Conservation (phyloP, 1,140 invertebrate species). For the Drosophila santomea region DNA sequence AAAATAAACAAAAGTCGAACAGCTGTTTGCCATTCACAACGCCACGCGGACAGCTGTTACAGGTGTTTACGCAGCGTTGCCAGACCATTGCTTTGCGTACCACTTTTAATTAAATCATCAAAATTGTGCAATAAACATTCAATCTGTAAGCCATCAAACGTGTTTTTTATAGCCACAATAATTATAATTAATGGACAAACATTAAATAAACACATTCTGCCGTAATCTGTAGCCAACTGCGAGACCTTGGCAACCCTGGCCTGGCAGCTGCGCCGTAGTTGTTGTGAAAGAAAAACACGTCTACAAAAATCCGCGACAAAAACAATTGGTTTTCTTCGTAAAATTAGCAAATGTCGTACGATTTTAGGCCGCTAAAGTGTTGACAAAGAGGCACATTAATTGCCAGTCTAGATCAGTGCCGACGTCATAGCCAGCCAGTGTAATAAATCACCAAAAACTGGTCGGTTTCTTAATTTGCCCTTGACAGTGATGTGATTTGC, state of each 20-base stretch:
- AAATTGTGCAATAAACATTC: conserved; percentile 11
- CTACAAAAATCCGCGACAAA: conserved; percentile 50
- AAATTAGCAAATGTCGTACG: conserved; percentile 49
- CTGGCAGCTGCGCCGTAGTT: conserved; percentile 62
- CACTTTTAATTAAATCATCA: conserved; percentile 9
- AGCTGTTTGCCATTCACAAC: conserved; percentile 23
- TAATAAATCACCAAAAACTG: conserved; percentile 17
- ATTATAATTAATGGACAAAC: conserved; percentile 14
- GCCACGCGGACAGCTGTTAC: conserved; percentile 23
- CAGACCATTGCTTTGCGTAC: background rate
- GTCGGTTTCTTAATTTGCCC: conserved; percentile 68
- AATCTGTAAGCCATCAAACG: background rate
- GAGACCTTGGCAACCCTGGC: conserved; percentile 36
- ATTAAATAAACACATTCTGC: conserved; percentile 3
- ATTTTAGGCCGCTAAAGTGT: conserved; percentile 38
- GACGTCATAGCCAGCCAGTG: conserved; percentile 15
- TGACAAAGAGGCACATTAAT: conserved; percentile 19
- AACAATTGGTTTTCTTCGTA: conserved; percentile 59
- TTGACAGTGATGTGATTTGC: conserved; percentile 50
- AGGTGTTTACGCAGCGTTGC: conserved; percentile 47
- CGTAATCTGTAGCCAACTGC: background rate
- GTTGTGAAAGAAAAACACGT: conserved; percentile 67
- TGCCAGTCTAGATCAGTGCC: background rate
- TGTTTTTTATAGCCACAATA: background rate
- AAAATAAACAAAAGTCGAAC: conserved; percentile 22